These are phyloP conservation scores for Alauda arvensis DNA, from an alignment of 2,797 vertebrate genomes.

Conservation along the genomic window DNA sequence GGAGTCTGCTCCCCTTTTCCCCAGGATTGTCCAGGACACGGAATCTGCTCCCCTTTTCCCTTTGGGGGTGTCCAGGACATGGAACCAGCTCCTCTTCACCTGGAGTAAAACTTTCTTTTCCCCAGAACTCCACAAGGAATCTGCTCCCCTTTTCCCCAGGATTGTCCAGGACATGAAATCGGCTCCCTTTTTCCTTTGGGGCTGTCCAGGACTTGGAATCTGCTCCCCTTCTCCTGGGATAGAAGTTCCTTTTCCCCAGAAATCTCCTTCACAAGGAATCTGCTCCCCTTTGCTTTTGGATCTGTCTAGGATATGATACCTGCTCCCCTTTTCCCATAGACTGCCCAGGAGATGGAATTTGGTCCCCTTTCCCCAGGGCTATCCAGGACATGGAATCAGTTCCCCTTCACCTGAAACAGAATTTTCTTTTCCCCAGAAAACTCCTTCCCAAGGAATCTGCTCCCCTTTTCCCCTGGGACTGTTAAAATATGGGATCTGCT, in stretches of 20 bases:
- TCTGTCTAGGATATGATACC: accelerated
- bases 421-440: too few relatives aligned
- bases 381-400: background rate
- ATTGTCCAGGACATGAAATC: background rate
- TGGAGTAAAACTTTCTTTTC: too few relatives aligned
- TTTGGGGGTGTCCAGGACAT: accelerated
- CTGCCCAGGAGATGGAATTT: accelerated
- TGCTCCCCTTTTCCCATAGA: background rate
- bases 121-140: too few relatives aligned
- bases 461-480: background rate
- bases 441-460: too few relatives aligned
- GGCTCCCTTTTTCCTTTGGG: background rate
- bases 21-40: accelerated
- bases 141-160: background rate
- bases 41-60: too few relatives aligned
- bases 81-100: too few relatives aligned
- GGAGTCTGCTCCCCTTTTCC: background rate
- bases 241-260: too few relatives aligned
- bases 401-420: too few relatives aligned
- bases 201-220: accelerated
- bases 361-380: background rate
- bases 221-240: too few relatives aligned
- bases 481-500: background rate
- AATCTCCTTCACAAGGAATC: too few relatives aligned
- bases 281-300: accelerated